phyloP scores from a whole-genome alignment of 2,888 invertebrate genomes.

The Cryptocephalus primarius region DNA sequence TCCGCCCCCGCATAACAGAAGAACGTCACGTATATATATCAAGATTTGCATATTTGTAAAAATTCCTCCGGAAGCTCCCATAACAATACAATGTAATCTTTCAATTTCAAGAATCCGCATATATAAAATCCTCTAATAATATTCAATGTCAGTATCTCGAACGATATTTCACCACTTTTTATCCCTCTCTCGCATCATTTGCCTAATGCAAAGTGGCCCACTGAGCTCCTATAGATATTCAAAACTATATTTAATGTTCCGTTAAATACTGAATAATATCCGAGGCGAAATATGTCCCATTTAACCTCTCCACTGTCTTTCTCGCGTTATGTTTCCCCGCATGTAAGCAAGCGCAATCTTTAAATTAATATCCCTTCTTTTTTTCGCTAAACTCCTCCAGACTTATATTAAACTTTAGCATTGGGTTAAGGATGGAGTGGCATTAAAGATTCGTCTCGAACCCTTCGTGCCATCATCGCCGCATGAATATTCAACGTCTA shows the following conservation, averaged over 20 bases:
- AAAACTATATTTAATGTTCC: slow-evolving; percentile 37
- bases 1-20: slow-evolving; percentile 13
- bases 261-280: slow-evolving; percentile 27
- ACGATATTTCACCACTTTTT: slow-evolving; percentile 32
- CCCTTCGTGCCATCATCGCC: slow-evolving; percentile 20
- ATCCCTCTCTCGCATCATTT: slow-evolving; percentile 32
- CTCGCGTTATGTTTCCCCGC: not conserved
- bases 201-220: slow-evolving; percentile 35
- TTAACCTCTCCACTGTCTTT: slow-evolving; percentile 1
- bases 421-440: not conserved
- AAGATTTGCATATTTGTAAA: slow-evolving; percentile 19
- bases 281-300: slow-evolving; percentile 13
- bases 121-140: slow-evolving; percentile 30
- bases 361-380: no score
- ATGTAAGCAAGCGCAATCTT: not conserved
- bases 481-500: slow-evolving; percentile 30
- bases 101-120: slow-evolving; percentile 32
- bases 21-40: slow-evolving; percentile 14
- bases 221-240: slow-evolving; percentile 30
- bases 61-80: slow-evolving; percentile 17
- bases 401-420: no score
- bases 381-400: no score
- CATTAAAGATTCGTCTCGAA: not conserved
- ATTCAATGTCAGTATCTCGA: slow-evolving; percentile 28
- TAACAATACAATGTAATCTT: slow-evolving; percentile 34